Percentiles rank a stretch among this genome's conserved stretches.
phyloP scores from a whole-genome alignment of 2,113 vertebrate genomes.

The Odocoileus virginianus region DNA sequence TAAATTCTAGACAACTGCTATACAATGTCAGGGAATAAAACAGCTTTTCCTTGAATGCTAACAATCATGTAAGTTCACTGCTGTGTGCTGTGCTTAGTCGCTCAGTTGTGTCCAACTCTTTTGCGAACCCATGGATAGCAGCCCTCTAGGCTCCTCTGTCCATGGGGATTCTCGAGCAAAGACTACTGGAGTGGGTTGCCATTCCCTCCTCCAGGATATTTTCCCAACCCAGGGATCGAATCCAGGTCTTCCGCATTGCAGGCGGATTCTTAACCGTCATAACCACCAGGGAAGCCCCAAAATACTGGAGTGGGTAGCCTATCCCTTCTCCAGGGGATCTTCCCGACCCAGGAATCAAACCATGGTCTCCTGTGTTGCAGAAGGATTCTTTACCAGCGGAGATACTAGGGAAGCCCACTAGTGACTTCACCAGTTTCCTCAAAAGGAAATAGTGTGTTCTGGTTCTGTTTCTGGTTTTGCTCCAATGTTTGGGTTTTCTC shows the following conservation, averaged over 20 bases:
- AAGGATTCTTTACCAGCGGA: background rate
- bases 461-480: constrained; percentile 64
- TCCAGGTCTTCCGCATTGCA: background rate
- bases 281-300: background rate
- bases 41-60: background rate
- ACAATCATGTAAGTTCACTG: background rate
- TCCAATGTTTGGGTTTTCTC: constrained; percentile 34
- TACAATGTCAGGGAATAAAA: background rate
- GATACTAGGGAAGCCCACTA: background rate
- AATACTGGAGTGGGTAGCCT: background rate
- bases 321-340: background rate
- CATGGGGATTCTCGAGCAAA: background rate
- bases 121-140: background rate
- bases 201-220: background rate
- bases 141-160: background rate
- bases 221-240: background rate
- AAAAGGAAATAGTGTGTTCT: background rate
- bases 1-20: background rate
- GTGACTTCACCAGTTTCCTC: background rate
- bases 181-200: background rate
- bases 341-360: background rate
- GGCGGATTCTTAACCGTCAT: background rate
- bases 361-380: background rate
- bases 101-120: background rate
- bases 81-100: background rate